Base-by-base conservation (phyloP, 2,113 vertebrate genomes). In the Tauraco erythrolophus region DNA sequence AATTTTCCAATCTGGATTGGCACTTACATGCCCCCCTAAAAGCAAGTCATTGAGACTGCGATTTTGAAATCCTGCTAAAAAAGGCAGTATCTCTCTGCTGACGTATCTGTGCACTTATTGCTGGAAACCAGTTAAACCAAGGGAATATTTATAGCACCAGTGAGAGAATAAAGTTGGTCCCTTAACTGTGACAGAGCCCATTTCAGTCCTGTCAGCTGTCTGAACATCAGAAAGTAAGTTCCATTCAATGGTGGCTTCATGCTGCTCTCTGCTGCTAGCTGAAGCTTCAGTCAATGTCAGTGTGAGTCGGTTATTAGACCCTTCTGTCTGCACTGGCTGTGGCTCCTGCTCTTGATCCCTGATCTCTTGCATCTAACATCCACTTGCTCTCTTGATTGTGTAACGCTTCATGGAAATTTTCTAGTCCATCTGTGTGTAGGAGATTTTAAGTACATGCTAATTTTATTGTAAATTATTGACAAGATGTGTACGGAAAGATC, bases 391-490 rank as follows among this genome's bases (percentile, higher is more conserved):
- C 61, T 69, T 45, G 30, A 27, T 9, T 91, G 54, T 64, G n/a
- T 60, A 93, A 86, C 37, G 21, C 58, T 64, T 68, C 30, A 3
- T 74, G 85, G 76, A 97, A 93, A 70, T 83, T 96, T 92, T 78
- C 90, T 62, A 74, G 88, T 88, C 84, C 58, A 54, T 39, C 66
- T 39, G 5, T 45, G 28, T 23, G 28, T 14, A 53, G 81, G 65
- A 54, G 41, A 86, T 88, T 92, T 90, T 51, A 94, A 90, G 58
- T 39, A 35, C 61, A 93, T 96, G 96, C 71, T 92, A 93, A 97
- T 97, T 87, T 88, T 60, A 53, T 51, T 79, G 39, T 97, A 93
- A 96, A 97, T 96, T 92, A 95, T 96, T 97, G 85, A 97, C 68
- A 70, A 79, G 89, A 54, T 62, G 95, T 66, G 80, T 56, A 88